A percentile compares a stretch with the other conserved stretches of the same genome.
These are phyloP conservation scores for Andrena cerasifolii DNA, from an alignment of 1,140 invertebrate genomes.

Conservation along the genomic window DNA sequence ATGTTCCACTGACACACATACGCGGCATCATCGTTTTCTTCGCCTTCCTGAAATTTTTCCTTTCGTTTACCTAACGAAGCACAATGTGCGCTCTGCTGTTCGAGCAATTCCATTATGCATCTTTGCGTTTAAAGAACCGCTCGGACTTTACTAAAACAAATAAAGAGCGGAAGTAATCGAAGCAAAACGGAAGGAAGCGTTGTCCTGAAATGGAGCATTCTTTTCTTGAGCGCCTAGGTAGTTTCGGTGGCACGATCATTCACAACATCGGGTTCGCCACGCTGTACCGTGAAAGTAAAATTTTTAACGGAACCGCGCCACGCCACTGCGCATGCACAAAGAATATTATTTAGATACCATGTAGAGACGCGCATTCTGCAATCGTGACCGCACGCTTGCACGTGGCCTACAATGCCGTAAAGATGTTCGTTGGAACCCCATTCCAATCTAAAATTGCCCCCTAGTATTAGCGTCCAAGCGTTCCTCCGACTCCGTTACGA, in stretches of 20 bases:
- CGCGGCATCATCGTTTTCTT: conserved; percentile 66
- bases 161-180: too few species aligned
- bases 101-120: background rate
- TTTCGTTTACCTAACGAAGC: conserved; percentile 25
- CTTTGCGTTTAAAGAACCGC: too few species aligned
- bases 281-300: background rate
- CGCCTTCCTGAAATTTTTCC: conserved; percentile 51
- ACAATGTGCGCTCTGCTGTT: conserved; percentile 13
- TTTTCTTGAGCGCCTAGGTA: too few species aligned
- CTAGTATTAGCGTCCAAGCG: background rate
- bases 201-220: too few species aligned
- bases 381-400: conserved; percentile 17
- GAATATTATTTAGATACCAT: conserved; percentile 42
- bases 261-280: too few species aligned
- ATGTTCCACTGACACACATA: conserved; percentile 79
- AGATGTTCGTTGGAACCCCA: background rate
- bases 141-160: too few species aligned
- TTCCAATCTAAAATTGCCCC: background rate
- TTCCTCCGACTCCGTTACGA: conserved; percentile 7
- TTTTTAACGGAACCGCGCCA: background rate
- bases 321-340: conserved; percentile 17
- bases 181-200: too few species aligned
- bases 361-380: conserved; percentile 11
- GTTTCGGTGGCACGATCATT: too few species aligned
- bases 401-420: conserved; percentile 1